Percentiles rank a stretch among this genome's conserved stretches.
Conservation (phyloP, 2,113 vertebrate genomes). For the Zonotrichia leucophrys region DNA sequence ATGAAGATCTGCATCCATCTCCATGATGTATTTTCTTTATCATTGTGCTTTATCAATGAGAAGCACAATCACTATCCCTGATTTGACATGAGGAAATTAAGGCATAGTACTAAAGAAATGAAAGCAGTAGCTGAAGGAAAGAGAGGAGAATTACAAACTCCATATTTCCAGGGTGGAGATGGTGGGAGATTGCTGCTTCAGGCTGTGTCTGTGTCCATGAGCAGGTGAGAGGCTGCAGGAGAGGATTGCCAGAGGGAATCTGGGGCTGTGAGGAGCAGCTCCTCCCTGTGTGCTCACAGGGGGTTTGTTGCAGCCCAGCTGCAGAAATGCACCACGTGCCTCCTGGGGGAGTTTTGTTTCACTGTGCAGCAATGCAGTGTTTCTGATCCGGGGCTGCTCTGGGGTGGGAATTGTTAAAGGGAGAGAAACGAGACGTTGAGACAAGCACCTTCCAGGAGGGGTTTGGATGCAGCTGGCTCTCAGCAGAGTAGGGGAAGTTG, state of each 20-base stretch:
- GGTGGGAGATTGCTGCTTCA: not conserved
- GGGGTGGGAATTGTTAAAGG: not conserved
- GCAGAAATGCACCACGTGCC: not conserved
- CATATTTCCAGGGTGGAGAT: not conserved
- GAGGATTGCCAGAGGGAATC: not conserved
- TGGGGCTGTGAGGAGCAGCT: not conserved
- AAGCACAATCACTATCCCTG: not conserved
- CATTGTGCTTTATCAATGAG: not conserved
- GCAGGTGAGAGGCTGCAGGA: not conserved
- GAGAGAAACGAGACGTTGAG: not conserved
- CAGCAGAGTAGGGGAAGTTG: not conserved
- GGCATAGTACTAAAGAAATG: not conserved
- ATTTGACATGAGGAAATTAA: not conserved
- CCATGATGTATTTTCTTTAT: not conserved
- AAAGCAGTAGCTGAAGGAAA: not conserved
- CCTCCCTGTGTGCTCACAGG: not conserved
- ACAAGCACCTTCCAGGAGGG: not conserved
- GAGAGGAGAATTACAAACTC: not conserved
- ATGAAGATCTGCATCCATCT: not conserved
- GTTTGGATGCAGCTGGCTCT: not conserved
- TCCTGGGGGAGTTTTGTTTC: not conserved
- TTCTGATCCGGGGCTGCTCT: not conserved
- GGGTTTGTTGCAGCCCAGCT: not conserved
- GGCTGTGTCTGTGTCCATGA: not conserved
- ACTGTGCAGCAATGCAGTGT: not conserved